Evolutionary conservation across 2,113 vertebrate genomes (phyloP).

Genomic region (Psettodes erumei): DNA sequence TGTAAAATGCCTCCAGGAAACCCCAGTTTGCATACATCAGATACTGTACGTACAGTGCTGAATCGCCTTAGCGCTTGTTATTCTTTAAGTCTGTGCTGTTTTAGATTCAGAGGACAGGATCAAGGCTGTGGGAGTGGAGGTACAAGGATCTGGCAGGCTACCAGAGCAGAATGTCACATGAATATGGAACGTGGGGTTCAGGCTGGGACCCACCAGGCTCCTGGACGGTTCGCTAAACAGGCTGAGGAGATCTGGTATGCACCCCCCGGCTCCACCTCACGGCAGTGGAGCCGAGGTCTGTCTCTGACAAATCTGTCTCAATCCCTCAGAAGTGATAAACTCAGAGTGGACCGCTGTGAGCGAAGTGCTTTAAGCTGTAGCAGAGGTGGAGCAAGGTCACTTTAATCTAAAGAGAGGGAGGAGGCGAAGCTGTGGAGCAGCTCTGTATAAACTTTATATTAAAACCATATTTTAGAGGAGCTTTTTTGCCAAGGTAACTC

Average conservation of each 20-base stretch:
- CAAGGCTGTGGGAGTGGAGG: constrained; percentile 33
- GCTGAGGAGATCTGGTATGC: constrained; percentile 57
- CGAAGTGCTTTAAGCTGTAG: constrained; percentile 41
- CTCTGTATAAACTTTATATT: background rate
- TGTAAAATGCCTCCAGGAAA: background rate
- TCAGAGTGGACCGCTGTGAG: constrained; percentile 40
- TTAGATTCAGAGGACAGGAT: constrained; percentile 55
- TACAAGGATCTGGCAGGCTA: constrained; percentile 47
- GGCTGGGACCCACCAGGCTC: constrained; percentile 44
- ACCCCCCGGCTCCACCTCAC: constrained; percentile 40
- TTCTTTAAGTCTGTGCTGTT: constrained; percentile 19
- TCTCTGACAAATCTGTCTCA: constrained; percentile 61
- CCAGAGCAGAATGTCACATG: constrained; percentile 72
- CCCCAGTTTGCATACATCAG: constrained; percentile 15
- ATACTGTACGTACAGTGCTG: constrained; percentile 2
- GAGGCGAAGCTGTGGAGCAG: background rate
- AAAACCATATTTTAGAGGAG: background rate
- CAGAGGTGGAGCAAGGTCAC: constrained; percentile 54
- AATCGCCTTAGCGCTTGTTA: background rate
- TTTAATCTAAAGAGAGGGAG: background rate
- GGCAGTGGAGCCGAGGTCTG: constrained; percentile 40
- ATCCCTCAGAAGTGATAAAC: constrained; percentile 60
- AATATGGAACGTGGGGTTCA: constrained; percentile 68
- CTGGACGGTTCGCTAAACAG: constrained; percentile 42
- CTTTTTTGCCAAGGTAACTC: background rate